phyloP scores from a whole-genome alignment of 1,140 invertebrate genomes.

The Lepeophtheirus salmonis region DNA sequence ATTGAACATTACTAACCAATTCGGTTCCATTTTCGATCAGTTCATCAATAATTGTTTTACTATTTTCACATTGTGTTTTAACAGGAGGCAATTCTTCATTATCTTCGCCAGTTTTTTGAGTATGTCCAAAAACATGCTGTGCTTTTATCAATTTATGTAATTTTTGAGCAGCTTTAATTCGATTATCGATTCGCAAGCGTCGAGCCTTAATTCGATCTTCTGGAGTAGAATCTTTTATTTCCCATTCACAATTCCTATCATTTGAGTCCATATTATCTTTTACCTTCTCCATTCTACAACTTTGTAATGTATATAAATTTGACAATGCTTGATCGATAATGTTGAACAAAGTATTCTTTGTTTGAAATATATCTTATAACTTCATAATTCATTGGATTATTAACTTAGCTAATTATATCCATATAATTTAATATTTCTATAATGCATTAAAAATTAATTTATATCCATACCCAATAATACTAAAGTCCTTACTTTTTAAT shows the following conservation, averaged over 20 bases:
- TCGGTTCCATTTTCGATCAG: neutral
- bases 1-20: conserved; percentile 3
- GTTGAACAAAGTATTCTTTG: too few species aligned
- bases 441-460: too few species aligned
- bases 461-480: too few species aligned
- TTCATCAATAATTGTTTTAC: neutral
- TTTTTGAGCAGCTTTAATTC: conserved; percentile 1
- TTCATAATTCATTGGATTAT: too few species aligned
- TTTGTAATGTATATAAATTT: too few species aligned
- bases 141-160: conserved; percentile 7
- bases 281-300: neutral
- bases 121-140: conserved; percentile 3
- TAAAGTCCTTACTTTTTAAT: too few species aligned
- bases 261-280: neutral
- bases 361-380: too few species aligned
- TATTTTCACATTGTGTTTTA: neutral
- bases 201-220: conserved; percentile 5
- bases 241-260: conserved; percentile 3
- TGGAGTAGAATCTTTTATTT: neutral
- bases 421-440: too few species aligned
- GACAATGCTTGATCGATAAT: too few species aligned
- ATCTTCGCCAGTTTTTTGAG: neutral
- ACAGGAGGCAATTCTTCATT: neutral
- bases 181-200: neutral
- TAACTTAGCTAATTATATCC: too few species aligned